Percentiles rank a stretch among this genome's conserved stretches.
These are phyloP conservation scores for Zaprionus kolodkinae DNA, from an alignment of 1,140 invertebrate genomes.

Conservation along the genomic window DNA sequence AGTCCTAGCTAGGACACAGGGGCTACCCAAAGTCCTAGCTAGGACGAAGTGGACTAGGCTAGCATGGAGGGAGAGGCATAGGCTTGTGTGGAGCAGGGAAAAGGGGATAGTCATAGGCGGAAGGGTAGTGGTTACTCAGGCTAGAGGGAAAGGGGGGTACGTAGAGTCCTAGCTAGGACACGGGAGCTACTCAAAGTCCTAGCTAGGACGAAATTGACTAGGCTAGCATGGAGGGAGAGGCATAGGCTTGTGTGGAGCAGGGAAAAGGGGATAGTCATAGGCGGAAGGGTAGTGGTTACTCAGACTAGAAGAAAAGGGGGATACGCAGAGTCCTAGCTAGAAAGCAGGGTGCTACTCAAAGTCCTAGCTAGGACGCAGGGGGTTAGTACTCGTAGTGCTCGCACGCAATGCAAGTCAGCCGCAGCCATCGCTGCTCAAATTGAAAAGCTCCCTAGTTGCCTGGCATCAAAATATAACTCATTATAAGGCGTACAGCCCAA, in stretches of 20 bases:
- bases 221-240: too few species aligned
- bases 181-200: slow-evolving; percentile 6
- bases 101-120: not conserved
- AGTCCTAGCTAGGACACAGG: not conserved
- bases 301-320: not conserved
- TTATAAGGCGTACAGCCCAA: slow-evolving; percentile 38
- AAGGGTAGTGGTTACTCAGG: not conserved
- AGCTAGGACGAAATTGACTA: too few species aligned
- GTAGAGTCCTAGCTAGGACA: too few species aligned
- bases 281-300: not conserved
- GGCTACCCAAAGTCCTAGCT: not conserved
- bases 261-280: too few species aligned
- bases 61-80: too few species aligned
- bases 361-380: too few species aligned
- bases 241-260: too few species aligned
- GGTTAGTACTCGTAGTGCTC: slow-evolving; percentile 12
- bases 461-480: slow-evolving; percentile 52
- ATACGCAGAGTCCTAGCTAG: too few species aligned
- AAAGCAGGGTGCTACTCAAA: slow-evolving; percentile 6
- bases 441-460: slow-evolving; percentile 45
- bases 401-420: slow-evolving; percentile 49
- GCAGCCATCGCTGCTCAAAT: slow-evolving; percentile 42
- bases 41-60: not conserved
- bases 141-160: not conserved
- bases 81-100: too few species aligned